phyloP scores from a whole-genome alignment of 2,888 invertebrate species.

The Lymantria monacha region DNA sequence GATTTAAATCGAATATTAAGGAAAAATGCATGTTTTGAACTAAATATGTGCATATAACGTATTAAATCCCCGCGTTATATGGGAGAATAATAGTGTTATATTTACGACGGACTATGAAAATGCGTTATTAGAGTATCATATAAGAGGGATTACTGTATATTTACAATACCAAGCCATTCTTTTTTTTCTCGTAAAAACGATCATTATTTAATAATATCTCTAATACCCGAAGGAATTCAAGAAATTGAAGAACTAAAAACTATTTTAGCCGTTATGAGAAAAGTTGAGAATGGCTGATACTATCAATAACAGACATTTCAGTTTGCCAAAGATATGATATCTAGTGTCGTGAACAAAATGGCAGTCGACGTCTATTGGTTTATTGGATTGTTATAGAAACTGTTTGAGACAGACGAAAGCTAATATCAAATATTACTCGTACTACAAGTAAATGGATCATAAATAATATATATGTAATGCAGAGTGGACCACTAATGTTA shows the following conservation, averaged over 20 bases:
- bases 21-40: too few species aligned
- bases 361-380: conserved; percentile 15
- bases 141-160: too few species aligned
- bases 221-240: not conserved
- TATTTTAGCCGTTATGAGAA: conserved; percentile 2
- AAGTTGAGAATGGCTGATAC: conserved; percentile 9
- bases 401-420: conserved; percentile 20
- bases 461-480: conserved; percentile 17
- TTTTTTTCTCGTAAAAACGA: not conserved
- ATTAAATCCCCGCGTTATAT: too few species aligned
- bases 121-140: too few species aligned
- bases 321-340: conserved; percentile 19
- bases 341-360: conserved; percentile 11
- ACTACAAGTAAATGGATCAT: conserved; percentile 12
- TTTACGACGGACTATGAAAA: too few species aligned
- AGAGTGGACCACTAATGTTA: conserved; percentile 19
- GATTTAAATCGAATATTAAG: too few species aligned
- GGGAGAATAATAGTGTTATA: too few species aligned
- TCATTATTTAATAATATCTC: not conserved
- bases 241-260: conserved; percentile 5
- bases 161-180: too few species aligned
- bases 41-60: too few species aligned
- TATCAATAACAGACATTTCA: conserved; percentile 3
- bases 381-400: conserved; percentile 23
- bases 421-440: conserved; percentile 21